Evolutionary conservation across 2,113 vertebrate genomes (phyloP), one percentile per base, ranked within the genome.

Genomic region (Gnathonemus longibarbis): DNA sequence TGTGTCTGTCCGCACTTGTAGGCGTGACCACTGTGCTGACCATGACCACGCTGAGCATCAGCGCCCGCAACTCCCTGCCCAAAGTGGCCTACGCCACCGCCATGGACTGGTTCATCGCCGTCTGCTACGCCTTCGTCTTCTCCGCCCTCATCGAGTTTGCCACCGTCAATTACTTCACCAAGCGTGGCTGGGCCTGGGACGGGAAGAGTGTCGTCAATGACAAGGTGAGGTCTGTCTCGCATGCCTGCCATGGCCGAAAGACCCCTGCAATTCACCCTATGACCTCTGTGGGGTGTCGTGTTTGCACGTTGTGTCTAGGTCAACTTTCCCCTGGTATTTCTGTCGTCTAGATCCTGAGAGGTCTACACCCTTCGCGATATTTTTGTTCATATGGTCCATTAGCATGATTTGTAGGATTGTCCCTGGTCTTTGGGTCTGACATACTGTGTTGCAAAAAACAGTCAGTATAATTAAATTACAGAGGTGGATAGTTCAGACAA

Each of bases 91-190:
- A 99, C 88, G 98, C 98, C 89, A 99, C 98, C 1, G 98, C 98
- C 93, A 99, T 99, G 98, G 98, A 99, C 95, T 99, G 98, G 98
- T 99, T 99, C 93, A 99, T 99, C 58, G 98, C 98, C 2, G 98
- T 99, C 87, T 99, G 98, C 92, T 99, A 99, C 17, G 98, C 98
- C 1, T 99, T 99, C 90, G 98, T 99, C 86, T 99, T 99, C 95
- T 99, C 98, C 46, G 98, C 98, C 88, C 94, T 99, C 92, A 99
- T 99, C 90, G 98, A 99, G 94, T 99, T 97, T 92, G 98, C 98
- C 92, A 99, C 98, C 27, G 98, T 99, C 93, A 99, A 99, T 95
- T 99, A 99, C 94, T 99, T 99, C 96, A 99, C 98, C 90, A 99
- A 99, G 95, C 96, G 98, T 87, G 98, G 98, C 95, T 99, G 98